Evolutionary conservation across 2,113 vertebrate genomes (phyloP).

Genomic region (Charadrius vociferus): DNA sequence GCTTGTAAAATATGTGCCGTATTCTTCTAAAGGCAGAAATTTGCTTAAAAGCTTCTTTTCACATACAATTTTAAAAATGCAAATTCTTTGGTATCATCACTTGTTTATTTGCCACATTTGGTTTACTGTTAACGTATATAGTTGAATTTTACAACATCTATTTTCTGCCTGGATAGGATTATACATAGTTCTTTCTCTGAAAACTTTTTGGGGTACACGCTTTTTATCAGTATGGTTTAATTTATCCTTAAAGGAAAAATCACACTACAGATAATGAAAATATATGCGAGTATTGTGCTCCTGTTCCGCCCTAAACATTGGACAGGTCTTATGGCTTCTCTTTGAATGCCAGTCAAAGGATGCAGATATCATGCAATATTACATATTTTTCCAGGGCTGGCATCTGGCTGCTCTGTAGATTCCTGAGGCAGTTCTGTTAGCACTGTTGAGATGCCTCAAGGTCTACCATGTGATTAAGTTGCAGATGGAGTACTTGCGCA

Average conservation of each 20-base stretch:
- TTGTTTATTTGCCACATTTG: neutral
- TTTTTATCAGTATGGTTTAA: neutral
- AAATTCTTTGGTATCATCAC: neutral
- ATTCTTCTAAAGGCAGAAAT: neutral
- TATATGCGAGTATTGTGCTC: neutral
- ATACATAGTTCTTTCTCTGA: neutral
- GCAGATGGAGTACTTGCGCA: conserved; percentile 19
- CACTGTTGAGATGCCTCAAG: neutral
- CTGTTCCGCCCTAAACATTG: neutral
- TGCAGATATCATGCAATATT: neutral
- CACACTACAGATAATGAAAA: neutral
- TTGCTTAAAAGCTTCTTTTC: neutral
- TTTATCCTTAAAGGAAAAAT: neutral
- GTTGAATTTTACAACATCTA: neutral
- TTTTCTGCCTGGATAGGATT: neutral
- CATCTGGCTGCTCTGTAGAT: conserved; percentile 44
- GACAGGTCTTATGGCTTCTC: neutral
- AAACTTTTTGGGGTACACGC: neutral
- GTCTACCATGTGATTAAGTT: neutral
- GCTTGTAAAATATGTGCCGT: neutral
- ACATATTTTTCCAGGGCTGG: conserved; percentile 1
- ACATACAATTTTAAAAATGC: neutral
- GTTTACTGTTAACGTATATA: neutral
- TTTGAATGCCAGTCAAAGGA: neutral
- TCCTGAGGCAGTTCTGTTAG: conserved; percentile 26